Evolutionary conservation across 1,140 invertebrate species (phyloP).

Genomic region (Euglossa dilemma): DNA sequence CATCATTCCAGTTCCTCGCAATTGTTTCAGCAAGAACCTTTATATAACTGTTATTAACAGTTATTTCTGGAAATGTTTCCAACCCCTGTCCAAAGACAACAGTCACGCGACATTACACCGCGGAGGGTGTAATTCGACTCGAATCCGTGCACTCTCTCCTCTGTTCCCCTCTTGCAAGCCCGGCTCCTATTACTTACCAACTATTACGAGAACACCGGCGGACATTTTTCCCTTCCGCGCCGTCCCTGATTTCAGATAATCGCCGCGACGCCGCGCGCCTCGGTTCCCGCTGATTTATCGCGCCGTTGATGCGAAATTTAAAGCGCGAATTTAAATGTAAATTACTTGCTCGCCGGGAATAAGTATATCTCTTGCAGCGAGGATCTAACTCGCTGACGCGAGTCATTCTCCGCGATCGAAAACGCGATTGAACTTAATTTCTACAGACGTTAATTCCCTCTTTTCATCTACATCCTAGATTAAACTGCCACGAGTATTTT

Average conservation of each 20-base stretch:
- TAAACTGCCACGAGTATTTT: too few relatives aligned
- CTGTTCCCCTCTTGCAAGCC: too few relatives aligned
- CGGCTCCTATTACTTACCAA: background rate
- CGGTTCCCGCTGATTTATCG: background rate
- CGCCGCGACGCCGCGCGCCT: background rate
- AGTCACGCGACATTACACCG: background rate
- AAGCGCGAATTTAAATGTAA: slow-evolving; percentile 20
- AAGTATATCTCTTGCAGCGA: background rate
- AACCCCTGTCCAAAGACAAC: background rate
- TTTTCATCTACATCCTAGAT: too few relatives aligned
- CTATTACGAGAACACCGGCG: background rate
- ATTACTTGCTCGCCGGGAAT: slow-evolving; percentile 4
- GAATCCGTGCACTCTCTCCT: background rate
- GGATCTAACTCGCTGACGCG: background rate
- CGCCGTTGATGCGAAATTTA: background rate
- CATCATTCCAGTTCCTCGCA: too few relatives aligned
- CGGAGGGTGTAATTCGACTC: background rate
- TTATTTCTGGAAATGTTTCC: too few relatives aligned
- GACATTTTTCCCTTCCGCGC: background rate
- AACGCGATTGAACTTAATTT: background rate
- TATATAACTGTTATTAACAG: too few relatives aligned
- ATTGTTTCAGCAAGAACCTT: too few relatives aligned
- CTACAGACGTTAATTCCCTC: too few relatives aligned
- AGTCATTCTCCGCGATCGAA: background rate
- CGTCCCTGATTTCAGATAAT: slow-evolving; percentile 24